Evolutionary conservation across 2,113 vertebrate genomes (phyloP).

Genomic region (Phocoena sinus): DNA sequence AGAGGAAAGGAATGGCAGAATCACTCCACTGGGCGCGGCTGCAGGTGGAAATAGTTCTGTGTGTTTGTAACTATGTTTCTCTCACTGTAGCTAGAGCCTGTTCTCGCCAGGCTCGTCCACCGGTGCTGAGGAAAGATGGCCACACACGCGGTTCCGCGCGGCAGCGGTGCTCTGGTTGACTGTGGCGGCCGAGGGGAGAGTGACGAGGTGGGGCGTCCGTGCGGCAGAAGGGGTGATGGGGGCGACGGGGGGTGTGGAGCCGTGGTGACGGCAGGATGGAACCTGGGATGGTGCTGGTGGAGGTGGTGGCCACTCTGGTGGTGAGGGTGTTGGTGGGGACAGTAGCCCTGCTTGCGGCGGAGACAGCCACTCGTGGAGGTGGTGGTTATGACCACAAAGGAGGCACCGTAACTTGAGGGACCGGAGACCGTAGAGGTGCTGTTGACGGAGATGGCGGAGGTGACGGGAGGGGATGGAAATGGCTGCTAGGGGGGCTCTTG

Average conservation of each 20-base stretch:
- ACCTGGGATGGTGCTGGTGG: not conserved
- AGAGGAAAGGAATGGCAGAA: not conserved
- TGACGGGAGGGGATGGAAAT: not conserved
- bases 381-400: not conserved
- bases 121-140: not conserved
- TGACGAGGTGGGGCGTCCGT: not conserved
- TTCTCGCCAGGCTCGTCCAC: not conserved
- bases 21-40: not conserved
- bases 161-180: not conserved
- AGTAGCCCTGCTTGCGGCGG: not conserved
- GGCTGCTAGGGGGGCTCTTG: not conserved
- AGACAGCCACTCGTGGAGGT: no score
- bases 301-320: not conserved
- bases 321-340: not conserved
- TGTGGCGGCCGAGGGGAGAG: not conserved
- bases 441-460: not conserved
- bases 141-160: no score
- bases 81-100: not conserved
- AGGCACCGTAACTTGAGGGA: not conserved
- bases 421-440: not conserved
- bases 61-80: not conserved
- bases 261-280: not conserved
- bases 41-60: not conserved
- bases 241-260: not conserved
- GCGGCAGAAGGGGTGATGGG: not conserved